Evolutionary conservation across 2,113 vertebrate genomes (phyloP).

Genomic region (Callorhinus ursinus): DNA sequence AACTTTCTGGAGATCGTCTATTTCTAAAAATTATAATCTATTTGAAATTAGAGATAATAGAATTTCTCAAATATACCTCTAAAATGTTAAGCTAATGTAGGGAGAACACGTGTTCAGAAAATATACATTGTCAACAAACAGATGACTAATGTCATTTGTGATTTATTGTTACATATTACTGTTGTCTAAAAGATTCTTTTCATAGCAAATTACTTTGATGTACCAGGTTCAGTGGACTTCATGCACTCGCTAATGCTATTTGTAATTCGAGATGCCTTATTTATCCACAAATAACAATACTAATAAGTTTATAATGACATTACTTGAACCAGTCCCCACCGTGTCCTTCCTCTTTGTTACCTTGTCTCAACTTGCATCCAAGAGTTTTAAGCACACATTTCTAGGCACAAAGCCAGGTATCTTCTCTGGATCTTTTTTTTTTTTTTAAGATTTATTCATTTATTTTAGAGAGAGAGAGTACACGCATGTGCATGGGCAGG

Average conservation of each 20-base stretch:
- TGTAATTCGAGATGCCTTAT: not conserved
- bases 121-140: not conserved
- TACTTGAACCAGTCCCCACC: not conserved
- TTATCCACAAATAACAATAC: slow-evolving; percentile 4
- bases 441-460: not conserved
- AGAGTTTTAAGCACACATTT: slow-evolving; percentile 2
- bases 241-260: not conserved
- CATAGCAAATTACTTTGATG: not conserved
- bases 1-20: slow-evolving; percentile 3
- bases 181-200: not conserved
- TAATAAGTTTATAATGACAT: not conserved
- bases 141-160: not conserved
- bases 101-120: slow-evolving; percentile 1
- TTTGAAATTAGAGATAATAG: slow-evolving; percentile 32
- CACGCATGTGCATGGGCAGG: not conserved
- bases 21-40: not conserved
- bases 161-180: not conserved
- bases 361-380: slow-evolving; percentile 35
- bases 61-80: slow-evolving; percentile 30
- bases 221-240: not conserved
- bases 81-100: slow-evolving; percentile 34
- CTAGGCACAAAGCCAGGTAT: slow-evolving; percentile 44
- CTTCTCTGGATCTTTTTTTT: not conserved
- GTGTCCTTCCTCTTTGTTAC: slow-evolving; percentile 41
- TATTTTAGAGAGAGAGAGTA: not conserved